Evolutionary conservation across 2,113 vertebrate genomes (phyloP), one percentile per base, ranked within the genome.

Genomic region (Lepidothrix coronata): DNA sequence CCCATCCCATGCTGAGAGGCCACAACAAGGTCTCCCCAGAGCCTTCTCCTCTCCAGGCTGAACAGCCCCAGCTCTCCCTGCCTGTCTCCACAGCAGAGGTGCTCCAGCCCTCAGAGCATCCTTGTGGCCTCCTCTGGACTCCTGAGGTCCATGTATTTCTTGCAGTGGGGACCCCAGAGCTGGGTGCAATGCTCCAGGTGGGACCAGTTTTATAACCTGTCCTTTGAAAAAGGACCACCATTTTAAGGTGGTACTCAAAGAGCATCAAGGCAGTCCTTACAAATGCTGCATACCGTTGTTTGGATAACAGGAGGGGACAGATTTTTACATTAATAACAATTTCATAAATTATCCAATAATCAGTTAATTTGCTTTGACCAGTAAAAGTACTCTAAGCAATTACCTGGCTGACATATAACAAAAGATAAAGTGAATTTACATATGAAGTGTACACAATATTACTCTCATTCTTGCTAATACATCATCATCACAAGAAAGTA

Each of bases 351-450:
- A 89, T 49, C 46, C 58, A 83, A n/a, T 83, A 79, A 74, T 58
- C 72, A 84, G 28, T 52, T 70, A 62, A 86, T 80, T 85, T 85
- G 54, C 68, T 94, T 90, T 79, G 82, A 92, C 85, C 91, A 73
- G 51, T 65, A 66, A 93, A 92, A 46, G n/a, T 88, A 78, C 41
- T 73, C 41, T 39, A 86, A 90, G 72, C 63, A 92, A 94, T 91
- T 90, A 88, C 33, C 74, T 76, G 51, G 35, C 51, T 84, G 85
- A 90, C 88, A 88, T 20, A 67, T 52, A 91, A 75, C 12, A 83
- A 79, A 91, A 91, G 73, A 92, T 62, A 31, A 82, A 92, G 28
- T 62, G 37, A 83, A 91, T 79, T 93, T 97, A 90, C 62, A 83
- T 70, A 57, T 28, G 44, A 89, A 88, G 44, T 66, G 59, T 74